Evolutionary conservation across 2,113 vertebrate genomes (phyloP).

Genomic region (Bucco capensis): DNA sequence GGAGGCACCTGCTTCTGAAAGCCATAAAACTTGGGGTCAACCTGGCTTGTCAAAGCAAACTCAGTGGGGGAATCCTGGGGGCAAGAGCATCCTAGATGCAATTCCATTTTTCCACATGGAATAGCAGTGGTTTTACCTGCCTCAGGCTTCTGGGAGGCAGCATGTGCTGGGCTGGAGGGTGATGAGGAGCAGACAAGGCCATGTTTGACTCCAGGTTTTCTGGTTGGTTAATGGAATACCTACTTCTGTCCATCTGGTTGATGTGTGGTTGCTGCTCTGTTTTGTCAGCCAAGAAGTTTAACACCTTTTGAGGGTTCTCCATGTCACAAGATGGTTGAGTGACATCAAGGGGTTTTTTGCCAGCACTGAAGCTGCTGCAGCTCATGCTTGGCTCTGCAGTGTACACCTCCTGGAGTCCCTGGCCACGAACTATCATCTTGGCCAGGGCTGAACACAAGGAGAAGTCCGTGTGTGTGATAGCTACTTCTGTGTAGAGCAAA

Average conservation of each 20-base stretch:
- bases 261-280: slow-evolving; percentile 62
- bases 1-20: slow-evolving; percentile 46
- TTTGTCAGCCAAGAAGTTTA: slow-evolving; percentile 55
- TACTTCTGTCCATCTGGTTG: slow-evolving; percentile 62
- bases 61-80: background rate
- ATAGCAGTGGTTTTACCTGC: background rate
- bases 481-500: background rate
- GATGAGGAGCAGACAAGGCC: background rate
- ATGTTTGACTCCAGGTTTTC: slow-evolving; percentile 61
- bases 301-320: slow-evolving; percentile 50
- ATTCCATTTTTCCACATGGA: background rate
- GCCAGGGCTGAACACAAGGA: background rate
- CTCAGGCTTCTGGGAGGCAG: background rate
- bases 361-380: slow-evolving; percentile 35
- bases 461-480: background rate
- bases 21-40: slow-evolving; percentile 29
- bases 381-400: slow-evolving; percentile 9
- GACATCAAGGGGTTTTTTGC: background rate
- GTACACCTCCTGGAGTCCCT: background rate
- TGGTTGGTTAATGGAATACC: slow-evolving; percentile 9
- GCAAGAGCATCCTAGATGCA: background rate
- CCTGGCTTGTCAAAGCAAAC: background rate
- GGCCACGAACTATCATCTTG: background rate
- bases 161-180: background rate
- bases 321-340: slow-evolving; percentile 11